Evolutionary conservation across 2,888 invertebrate species (phyloP).

Genomic region (Phlogophora meticulosa): DNA sequence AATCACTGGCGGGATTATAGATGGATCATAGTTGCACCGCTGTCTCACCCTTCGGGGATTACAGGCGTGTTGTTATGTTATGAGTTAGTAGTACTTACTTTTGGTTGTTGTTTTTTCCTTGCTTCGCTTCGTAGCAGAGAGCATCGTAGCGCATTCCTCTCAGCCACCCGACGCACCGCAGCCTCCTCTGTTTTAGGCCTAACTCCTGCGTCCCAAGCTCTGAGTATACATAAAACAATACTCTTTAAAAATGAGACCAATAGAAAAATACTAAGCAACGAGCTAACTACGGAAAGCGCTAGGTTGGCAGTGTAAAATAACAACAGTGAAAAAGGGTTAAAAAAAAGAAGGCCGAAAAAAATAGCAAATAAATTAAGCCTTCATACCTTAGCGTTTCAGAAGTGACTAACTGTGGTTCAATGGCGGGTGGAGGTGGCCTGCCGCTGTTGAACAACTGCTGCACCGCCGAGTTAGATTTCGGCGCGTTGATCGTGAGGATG

Average conservation of each 20-base stretch:
- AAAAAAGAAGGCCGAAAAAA: constrained; percentile 19
- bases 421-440: constrained; percentile 91
- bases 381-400: constrained; percentile 93
- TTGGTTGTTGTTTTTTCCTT: constrained; percentile 89
- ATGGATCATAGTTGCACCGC: no score
- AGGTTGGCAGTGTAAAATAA: constrained; percentile 35
- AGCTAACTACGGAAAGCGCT: constrained; percentile 48
- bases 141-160: constrained; percentile 95
- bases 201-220: constrained; percentile 89
- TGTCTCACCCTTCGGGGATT: no score
- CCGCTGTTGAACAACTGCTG: constrained; percentile 95
- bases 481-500: constrained; percentile 81
- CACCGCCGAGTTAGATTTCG: constrained; percentile 95
- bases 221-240: constrained; percentile 60
- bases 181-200: constrained; percentile 92
- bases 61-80: not conserved
- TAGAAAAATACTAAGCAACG: constrained; percentile 30
- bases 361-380: constrained; percentile 47
- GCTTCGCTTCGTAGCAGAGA: constrained; percentile 94
- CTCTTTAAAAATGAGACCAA: not conserved
- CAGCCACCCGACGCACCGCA: constrained; percentile 94
- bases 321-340: constrained; percentile 7
- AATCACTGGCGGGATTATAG: no score
- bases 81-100: constrained; percentile 69
- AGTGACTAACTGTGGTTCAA: constrained; percentile 92